Evolutionary conservation across 1,140 invertebrate species (phyloP).

Genomic region (Ceratina australensis): DNA sequence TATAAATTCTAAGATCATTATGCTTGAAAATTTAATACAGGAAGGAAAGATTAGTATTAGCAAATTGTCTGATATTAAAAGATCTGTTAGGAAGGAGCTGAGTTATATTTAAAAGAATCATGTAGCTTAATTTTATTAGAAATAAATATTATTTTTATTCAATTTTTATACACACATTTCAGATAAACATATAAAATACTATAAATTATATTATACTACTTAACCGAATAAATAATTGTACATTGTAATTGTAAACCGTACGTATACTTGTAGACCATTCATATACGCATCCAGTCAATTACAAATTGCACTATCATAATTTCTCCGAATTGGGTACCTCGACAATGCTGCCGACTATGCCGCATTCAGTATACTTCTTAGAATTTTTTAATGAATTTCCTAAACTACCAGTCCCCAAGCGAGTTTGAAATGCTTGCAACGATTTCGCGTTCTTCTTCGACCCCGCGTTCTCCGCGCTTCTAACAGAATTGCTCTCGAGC

Average conservation of each 20-base stretch:
- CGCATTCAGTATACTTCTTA: slow-evolving; percentile 71
- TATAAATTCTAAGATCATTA: slow-evolving; percentile 66
- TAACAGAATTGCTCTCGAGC: slow-evolving; percentile 33
- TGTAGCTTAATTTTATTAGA: not conserved
- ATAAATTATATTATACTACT: not conserved
- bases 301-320: slow-evolving; percentile 42
- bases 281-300: too few species aligned
- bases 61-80: slow-evolving; percentile 66
- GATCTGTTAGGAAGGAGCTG: slow-evolving; percentile 63
- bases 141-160: not conserved
- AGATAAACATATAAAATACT: not conserved
- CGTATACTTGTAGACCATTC: too few species aligned
- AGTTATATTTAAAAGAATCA: slow-evolving; percentile 24
- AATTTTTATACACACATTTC: not conserved
- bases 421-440: slow-evolving; percentile 63
- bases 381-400: slow-evolving; percentile 57
- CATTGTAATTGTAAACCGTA: not conserved
- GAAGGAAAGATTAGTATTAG: slow-evolving; percentile 64
- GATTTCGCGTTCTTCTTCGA: slow-evolving; percentile 61
- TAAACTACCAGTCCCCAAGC: slow-evolving; percentile 60
- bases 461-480: slow-evolving; percentile 55
- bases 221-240: not conserved
- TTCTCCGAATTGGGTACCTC: slow-evolving; percentile 70
- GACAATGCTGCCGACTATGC: slow-evolving; percentile 69
- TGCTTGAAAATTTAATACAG: slow-evolving; percentile 50